Evolutionary conservation across 2,888 invertebrate genomes (phyloP).

Genomic region (Coleophora flavipennella): DNA sequence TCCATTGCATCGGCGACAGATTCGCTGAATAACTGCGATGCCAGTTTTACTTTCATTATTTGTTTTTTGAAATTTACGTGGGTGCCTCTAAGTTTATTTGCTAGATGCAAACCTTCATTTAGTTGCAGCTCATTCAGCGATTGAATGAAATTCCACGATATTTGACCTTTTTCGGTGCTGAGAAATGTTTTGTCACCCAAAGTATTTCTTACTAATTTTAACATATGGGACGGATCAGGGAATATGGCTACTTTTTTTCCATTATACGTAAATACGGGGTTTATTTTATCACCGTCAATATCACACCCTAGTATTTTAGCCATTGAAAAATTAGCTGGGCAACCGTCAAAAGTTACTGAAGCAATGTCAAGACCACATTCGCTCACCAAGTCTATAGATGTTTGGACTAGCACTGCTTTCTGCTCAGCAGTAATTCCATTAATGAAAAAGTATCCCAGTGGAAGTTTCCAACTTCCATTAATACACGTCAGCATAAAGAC

Average conservation of each 20-base stretch:
- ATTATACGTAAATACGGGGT: neutral
- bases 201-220: too few relatives aligned
- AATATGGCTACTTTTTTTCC: neutral
- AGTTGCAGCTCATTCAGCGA: neutral
- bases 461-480: constrained; percentile 10
- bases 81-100: neutral
- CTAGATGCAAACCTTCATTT: neutral
- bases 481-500: constrained; percentile 8
- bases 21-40: neutral
- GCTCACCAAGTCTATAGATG: constrained; percentile 1
- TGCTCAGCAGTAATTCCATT: constrained; percentile 5
- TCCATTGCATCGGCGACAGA: neutral
- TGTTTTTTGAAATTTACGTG: neutral
- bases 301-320: neutral
- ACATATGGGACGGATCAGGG: neutral
- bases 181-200: neutral
- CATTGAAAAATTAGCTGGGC: too few relatives aligned
- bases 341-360: constrained; percentile 5
- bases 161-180: neutral
- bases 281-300: neutral
- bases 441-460: constrained; percentile 8
- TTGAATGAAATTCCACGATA: neutral
- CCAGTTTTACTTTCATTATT: neutral
- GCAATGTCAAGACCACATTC: constrained; percentile 3
- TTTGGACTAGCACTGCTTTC: constrained; percentile 3